phyloP scores from a whole-genome alignment of 2,113 vertebrate genomes.

The Bufo bufo region DNA sequence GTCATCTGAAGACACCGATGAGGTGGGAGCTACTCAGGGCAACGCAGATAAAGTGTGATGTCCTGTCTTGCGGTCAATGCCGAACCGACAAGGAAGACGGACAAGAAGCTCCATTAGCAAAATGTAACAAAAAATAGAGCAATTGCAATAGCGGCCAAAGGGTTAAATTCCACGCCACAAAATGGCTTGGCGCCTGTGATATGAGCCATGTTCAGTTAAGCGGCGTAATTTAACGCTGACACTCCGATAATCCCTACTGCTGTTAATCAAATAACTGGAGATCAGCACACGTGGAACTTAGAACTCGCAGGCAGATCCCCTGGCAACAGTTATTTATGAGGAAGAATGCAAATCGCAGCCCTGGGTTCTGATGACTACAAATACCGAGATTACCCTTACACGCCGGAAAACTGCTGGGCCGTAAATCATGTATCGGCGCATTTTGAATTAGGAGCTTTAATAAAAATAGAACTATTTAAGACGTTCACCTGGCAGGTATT shows the following conservation, averaged over 20 bases:
- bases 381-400: background rate
- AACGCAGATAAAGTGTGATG: too few species aligned
- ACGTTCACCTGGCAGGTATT: background rate
- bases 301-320: background rate
- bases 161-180: background rate
- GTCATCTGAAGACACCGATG: too few species aligned
- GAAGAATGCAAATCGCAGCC: background rate
- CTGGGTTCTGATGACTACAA: conserved; percentile 24
- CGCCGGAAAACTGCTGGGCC: background rate
- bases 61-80: too few species aligned
- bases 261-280: conserved; percentile 29
- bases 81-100: too few species aligned
- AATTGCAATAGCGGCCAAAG: background rate
- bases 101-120: too few species aligned
- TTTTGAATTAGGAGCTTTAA: background rate
- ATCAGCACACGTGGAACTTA: conserved; percentile 22
- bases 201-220: conserved; percentile 14
- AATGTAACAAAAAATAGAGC: background rate
- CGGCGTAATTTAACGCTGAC: conserved; percentile 35
- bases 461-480: background rate
- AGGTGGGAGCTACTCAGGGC: too few species aligned
- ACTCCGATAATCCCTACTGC: conserved; percentile 20
- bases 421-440: background rate
- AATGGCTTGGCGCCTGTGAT: background rate
- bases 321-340: conserved; percentile 38